Evolutionary conservation across 2,888 invertebrate genomes (phyloP), one percentile per base, ranked within the genome.

Genomic region (Ernsta delagoae): DNA sequence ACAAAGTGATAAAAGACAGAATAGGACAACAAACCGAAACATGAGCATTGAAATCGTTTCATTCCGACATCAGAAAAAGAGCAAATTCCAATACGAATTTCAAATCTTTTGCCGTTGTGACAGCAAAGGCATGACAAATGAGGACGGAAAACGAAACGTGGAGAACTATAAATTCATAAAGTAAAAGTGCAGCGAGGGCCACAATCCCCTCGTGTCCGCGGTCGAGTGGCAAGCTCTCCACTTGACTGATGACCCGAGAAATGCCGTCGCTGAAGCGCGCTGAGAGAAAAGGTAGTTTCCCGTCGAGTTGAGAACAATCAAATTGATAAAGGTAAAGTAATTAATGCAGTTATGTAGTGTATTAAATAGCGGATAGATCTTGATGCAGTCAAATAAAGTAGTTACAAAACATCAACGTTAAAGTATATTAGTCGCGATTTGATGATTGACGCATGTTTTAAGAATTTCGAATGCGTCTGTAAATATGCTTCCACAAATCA

Each of bases 81-180:
- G 36, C 57, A 56, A 45, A 57, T 64, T 64, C 57, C 57, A 11
- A 64, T 64, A 31, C 67, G 70, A 73, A 71, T 72, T 76, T 74
- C 73, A 73, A 74, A 74, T 71, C 71, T 73, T 71, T 72, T 66
- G 72, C 65, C 71, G 71, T 72, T 72, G 69, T 74, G 74, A 76
- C 74, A 73, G 73, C 61, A 72, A 56, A 62, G 56, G 74, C 75
- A 80, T 85, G 85, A 87, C 82, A 85, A 85, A 89, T 82, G 84
- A 83, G 80, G 75, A 72, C 74, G 78, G 79, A 78, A 80, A 83
- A 83, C 76, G 82, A 82, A 84, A 84, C 83, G 82, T 82, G 80
- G 83, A 78, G 78, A 80, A 82, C 83, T 82, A 85, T 76, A 65
- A 70, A 70, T 70, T 64, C 54, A 64, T 70, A 65, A 70, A 72